phyloP scores from a whole-genome alignment of 2,888 invertebrate species.

The Latheticus oryzae region DNA sequence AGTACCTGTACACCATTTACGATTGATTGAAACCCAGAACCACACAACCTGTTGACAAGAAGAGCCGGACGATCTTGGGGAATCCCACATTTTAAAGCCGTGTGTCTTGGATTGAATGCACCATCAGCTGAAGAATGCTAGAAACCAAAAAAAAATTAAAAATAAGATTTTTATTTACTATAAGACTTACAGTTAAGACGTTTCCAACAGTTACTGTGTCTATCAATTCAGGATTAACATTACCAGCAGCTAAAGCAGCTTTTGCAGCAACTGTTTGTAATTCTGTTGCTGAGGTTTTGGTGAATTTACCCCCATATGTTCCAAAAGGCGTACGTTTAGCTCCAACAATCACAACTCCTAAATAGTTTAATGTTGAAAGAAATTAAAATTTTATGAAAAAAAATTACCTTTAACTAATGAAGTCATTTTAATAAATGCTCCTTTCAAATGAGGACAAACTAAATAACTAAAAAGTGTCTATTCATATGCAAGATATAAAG shows the following conservation, averaged over 20 bases:
- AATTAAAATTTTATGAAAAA: constrained; percentile 1
- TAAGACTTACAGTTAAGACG: constrained; percentile 70
- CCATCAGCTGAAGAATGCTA: constrained; percentile 85
- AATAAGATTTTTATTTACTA: neutral
- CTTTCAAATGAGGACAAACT: no score
- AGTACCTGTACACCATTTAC: constrained; percentile 88
- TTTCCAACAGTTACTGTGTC: constrained; percentile 93
- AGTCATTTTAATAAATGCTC: no score
- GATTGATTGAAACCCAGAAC: constrained; percentile 96
- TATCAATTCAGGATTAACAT: constrained; percentile 85
- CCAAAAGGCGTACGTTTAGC: constrained; percentile 98
- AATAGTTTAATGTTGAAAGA: constrained; percentile 39
- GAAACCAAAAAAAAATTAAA: constrained; percentile 46
- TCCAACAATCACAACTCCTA: constrained; percentile 91
- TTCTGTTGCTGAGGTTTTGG: constrained; percentile 79
- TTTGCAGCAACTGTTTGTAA: constrained; percentile 85
- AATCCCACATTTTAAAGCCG: constrained; percentile 85
- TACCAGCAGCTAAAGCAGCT: constrained; percentile 82
- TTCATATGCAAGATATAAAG: no score
- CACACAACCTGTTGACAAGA: constrained; percentile 93
- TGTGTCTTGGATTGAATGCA: constrained; percentile 87
- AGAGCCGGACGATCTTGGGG: constrained; percentile 87
- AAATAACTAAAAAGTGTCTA: no score
- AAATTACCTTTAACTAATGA: constrained; percentile 49
- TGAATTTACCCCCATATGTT: constrained; percentile 88